Base-by-base conservation (phyloP, 2,113 vertebrate genomes). In the Platichthys flesus region DNA sequence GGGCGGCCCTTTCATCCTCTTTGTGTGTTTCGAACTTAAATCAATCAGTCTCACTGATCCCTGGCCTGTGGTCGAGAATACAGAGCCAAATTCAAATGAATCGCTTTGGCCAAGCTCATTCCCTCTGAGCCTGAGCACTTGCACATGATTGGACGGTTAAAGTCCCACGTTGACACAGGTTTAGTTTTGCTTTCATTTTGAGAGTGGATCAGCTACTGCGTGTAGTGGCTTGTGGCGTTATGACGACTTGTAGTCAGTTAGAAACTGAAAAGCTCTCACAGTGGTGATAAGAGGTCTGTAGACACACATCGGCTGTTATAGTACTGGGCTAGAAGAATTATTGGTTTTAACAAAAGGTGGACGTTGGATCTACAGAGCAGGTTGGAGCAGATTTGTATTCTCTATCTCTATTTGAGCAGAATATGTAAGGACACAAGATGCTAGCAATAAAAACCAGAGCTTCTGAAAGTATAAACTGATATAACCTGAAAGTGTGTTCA, bases 101-200 rank as follows among this genome's bases (percentile, higher is more conserved):
- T 71, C 76, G 76, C 81, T 88, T 85, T 84, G 66, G 66, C 80
- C 9, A 6, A 74, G 76, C 77, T 76, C 71, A 77, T 68, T 72
- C 74, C 56, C 52, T 56, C 56, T 83, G 61, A 89, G 84, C 86
- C 62, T 21, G 20, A 81, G 49, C 62, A 26, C 28, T 71, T 54
- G 42, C 66, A 47, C 65, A 12, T 72, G 90, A 91, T 88, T 90
- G 83, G 89, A 42, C 8, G 13, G 18, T 56, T 51, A 20, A 23
- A 62, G 59, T 70, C 79, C 23, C 56, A 88, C 76, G 20, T 77
- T 67, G 2, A 24, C 54, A 20, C 0, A 51, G 55, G 1, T 62
- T 76, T 74, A 20, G 42, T 86, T 90, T 91, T 83, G 28, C 76
- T 93, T 93, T 91, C 76, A 5, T 45, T 90, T 76, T 77, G 28